Evolutionary conservation across 2,797 vertebrate genomes (phyloP).

Genomic region (Coilia nasus): DNA sequence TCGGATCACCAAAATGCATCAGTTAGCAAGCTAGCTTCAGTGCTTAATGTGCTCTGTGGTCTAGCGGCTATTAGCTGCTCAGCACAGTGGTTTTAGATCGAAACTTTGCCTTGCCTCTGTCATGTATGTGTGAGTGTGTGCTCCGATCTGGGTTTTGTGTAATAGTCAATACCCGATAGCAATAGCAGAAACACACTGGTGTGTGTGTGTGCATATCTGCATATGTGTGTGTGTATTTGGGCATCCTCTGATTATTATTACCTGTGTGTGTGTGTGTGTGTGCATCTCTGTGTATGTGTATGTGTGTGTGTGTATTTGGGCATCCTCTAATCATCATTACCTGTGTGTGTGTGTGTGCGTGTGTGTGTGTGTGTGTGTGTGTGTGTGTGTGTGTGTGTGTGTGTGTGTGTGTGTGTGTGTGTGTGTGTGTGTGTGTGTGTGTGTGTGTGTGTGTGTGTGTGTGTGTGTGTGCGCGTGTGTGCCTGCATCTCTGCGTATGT

Average conservation of each 20-base stretch:
- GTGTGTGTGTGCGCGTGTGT: not conserved
- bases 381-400: not conserved
- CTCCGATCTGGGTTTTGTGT: not conserved
- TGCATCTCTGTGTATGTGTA: not conserved
- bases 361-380: not conserved
- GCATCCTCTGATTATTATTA: too few relatives aligned
- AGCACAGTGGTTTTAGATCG: not conserved
- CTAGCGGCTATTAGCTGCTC: not conserved
- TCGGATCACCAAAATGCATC: not conserved
- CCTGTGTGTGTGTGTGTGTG: too few relatives aligned
- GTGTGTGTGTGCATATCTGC: not conserved
- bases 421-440: not conserved
- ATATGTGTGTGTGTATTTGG: not conserved
- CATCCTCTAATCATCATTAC: constrained; percentile 10
- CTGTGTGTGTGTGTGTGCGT: constrained; percentile 25
- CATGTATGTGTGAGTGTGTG: not conserved
- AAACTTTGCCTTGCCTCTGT: not conserved
- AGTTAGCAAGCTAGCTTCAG: constrained; percentile 8
- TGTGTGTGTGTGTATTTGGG: not conserved
- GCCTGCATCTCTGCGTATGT: not conserved
- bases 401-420: not conserved
- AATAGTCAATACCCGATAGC: too few relatives aligned
- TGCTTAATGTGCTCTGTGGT: not conserved
- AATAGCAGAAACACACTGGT: too few relatives aligned
- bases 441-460: too few relatives aligned